Base-by-base conservation (phyloP, 2,113 vertebrate genomes). In the Harpagus bidentatus region DNA sequence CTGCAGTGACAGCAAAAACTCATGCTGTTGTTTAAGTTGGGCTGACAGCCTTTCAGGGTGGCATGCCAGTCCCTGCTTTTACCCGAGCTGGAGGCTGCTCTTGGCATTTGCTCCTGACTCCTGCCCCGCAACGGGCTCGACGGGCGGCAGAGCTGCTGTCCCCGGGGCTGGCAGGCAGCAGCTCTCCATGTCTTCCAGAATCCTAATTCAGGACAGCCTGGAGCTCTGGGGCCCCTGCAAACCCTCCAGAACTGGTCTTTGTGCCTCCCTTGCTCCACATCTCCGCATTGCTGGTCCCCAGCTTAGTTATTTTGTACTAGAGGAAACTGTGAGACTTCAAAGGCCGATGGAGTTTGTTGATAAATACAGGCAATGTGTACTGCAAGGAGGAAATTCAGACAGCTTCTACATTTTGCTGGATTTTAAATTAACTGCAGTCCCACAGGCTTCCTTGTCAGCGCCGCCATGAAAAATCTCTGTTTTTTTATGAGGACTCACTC, bases 41-140 rank as follows among this genome's bases (percentile, higher is more conserved):
- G 56, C 42, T 32, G 40, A 13, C 36, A 21, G 40, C 63, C 84
- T 21, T 23, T 8, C 48, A 4, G 11, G 31, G 67, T 15, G 1
- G 8, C 3, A 9, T 32, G 47, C n/a, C 40, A 1, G 62, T 16
- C 26, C 31, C 55, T 22, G 2, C 62, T 19, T 28, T 15, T 3
- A 13, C 50, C 63, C 0, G 1, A 4, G 43, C 34, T 13, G 15
- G 47, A 62, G 63, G 50, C 20, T 13, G 20, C 48, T 22, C 42
- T 42, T 31, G 61, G 70, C 2, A 0, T 14, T 38, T 47, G 29
- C 29, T 80, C 38, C 47, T 4, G 18, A 6, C 11, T 38, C 45
- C 53, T 31, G 58, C 38, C 47, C 42, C 2, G 3, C 18, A 3
- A 2, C 0, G 8, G 69, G 45, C 53, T 38, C 0, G 2, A 36